phyloP scores from a whole-genome alignment of 2,113 vertebrate genomes.

The Pelodiscus sinensis region DNA sequence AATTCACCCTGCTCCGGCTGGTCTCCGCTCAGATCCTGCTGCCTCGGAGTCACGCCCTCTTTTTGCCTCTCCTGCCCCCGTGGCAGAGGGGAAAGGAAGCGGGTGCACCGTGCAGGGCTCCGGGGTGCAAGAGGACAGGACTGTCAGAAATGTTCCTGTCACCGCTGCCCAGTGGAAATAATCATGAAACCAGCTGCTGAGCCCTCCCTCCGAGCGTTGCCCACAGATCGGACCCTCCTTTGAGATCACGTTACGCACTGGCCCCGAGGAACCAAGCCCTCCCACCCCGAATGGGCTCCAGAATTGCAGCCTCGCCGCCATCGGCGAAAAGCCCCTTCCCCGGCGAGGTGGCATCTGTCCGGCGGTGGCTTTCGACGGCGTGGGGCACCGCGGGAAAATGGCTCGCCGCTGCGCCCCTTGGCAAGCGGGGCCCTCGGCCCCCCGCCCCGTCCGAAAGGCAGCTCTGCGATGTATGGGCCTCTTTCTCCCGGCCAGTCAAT shows the following conservation, averaged over 20 bases:
- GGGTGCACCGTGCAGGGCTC: too few species aligned
- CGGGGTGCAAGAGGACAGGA: too few species aligned
- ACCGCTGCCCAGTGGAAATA: background rate
- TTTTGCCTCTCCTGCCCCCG: background rate
- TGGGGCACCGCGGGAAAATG: slow-evolving; percentile 19
- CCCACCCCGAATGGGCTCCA: too few species aligned
- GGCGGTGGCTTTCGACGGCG: background rate
- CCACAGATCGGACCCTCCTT: background rate
- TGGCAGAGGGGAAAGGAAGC: too few species aligned
- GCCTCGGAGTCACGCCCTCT: background rate
- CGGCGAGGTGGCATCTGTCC: background rate
- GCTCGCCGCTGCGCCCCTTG: slow-evolving; percentile 66
- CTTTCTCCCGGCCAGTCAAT: slow-evolving; percentile 79
- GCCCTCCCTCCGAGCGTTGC: background rate
- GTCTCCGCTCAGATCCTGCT: background rate
- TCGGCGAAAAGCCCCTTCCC: background rate
- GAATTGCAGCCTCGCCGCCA: too few species aligned
- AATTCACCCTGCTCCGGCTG: background rate
- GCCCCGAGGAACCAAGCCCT: too few species aligned
- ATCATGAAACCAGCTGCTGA: background rate
- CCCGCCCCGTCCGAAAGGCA: slow-evolving; percentile 1
- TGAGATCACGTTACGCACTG: background rate
- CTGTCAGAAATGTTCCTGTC: too few species aligned
- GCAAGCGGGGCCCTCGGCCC: slow-evolving; percentile 44
- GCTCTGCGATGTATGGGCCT: slow-evolving; percentile 61